Base-by-base conservation (phyloP, 2,797 vertebrate genomes). In the Gallirallus australis region DNA sequence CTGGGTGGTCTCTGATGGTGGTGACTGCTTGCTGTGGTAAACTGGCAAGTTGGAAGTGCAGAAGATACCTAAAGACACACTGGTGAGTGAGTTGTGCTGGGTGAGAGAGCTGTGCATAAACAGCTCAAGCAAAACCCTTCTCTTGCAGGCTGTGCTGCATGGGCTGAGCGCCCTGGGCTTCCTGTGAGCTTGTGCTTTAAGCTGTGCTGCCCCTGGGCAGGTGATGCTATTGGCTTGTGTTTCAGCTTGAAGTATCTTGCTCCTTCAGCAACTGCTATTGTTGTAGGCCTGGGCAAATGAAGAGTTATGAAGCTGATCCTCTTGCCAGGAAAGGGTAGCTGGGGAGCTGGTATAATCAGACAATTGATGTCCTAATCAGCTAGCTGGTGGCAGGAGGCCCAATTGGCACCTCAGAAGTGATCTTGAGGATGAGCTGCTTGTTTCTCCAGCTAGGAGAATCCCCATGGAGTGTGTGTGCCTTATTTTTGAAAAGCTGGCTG, bases 161-260 rank as follows among this genome's bases (percentile, higher is more conserved):
- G 40, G 25, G 9, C 20, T 18, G 4, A 28, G 6, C 6, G 3
- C 3, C 27, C n/a, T 1, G 1, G 56, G 23, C 15, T 47, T 15
- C 33, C 57, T 61, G 0, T 6, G 7, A n/a, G 27, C 9, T 64
- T 8, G 2, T 17, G 42, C 56, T 52, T 60, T 9, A 25, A 53
- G n/a, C 54, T 3, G 0, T 27, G 9, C 11, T 13, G 8, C 7
- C 23, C 54, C 7, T 9, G 19, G 68, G 70, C 35, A 25, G 54
- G 52, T 77, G 78, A n/a, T 5, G 0, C 14, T 35, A 1, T 9
- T 47, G 53, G 47, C 19, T 8, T 40, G 11, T 12, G 20, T 53
- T 76, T 13, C 35, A 19, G 45, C 9, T 15, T 20, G 39, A 39
- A 42, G 47, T 45, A 45, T 45, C 42, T 45, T 19, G 47, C 39